A percentile compares a stretch with the other conserved stretches of the same genome.
Conservation (phyloP, 2,888 invertebrate species). For the Prosopocoilus inquinatus region DNA sequence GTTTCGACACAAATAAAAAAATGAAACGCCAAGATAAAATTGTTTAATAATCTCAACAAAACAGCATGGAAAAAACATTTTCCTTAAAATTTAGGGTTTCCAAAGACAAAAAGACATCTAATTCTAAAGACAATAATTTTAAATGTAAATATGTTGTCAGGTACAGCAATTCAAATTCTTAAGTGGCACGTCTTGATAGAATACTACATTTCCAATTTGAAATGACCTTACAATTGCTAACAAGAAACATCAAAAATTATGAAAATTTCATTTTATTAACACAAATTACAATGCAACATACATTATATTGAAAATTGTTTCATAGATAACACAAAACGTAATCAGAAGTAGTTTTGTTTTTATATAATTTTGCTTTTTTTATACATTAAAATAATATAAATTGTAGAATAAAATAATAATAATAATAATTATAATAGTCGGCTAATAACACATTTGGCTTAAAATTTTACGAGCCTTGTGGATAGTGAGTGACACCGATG, state of each 20-base stretch:
- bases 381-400: constrained; percentile 2
- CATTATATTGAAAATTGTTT: constrained; percentile 30
- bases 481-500: constrained; percentile 11
- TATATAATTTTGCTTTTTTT: constrained; percentile 2
- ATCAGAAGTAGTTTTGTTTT: background rate
- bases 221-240: no score
- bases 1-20: no score
- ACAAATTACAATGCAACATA: constrained; percentile 41
- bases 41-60: no score
- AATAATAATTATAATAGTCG: background rate
- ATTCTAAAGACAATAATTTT: no score
- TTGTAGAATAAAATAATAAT: constrained; percentile 2
- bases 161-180: no score
- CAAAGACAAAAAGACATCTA: no score
- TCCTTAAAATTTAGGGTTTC: no score
- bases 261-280: constrained; percentile 35
- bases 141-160: no score
- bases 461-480: constrained; percentile 12
- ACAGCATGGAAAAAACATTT: no score
- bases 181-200: no score
- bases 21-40: no score
- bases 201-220: no score
- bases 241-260: background rate
- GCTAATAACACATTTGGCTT: constrained; percentile 11
- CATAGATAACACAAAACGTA: constrained; percentile 14